These are phyloP conservation scores for Saguinus midas DNA, from an alignment of 2,113 vertebrate species.

Conservation along the genomic window DNA sequence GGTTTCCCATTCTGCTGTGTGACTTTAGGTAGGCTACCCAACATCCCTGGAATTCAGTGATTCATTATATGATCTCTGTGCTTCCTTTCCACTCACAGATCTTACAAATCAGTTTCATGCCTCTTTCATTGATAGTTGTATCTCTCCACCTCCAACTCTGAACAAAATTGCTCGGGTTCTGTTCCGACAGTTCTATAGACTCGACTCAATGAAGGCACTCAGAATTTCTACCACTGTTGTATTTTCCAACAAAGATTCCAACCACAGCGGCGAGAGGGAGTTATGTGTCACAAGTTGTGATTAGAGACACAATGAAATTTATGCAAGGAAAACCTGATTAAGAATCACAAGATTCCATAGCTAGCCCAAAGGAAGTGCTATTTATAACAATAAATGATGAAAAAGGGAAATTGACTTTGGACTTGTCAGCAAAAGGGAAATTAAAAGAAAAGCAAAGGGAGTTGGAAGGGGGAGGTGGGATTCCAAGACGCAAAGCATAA, in stretches of 20 bases:
- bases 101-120: constrained; percentile 3
- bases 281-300: not conserved
- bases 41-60: not conserved
- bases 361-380: not conserved
- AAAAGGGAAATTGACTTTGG: constrained; percentile 8
- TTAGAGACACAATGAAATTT: not conserved
- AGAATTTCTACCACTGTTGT: not conserved
- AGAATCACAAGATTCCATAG: not conserved
- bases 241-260: constrained; percentile 12
- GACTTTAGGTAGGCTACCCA: not conserved
- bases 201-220: not conserved
- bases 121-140: not conserved
- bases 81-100: not conserved
- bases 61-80: not conserved
- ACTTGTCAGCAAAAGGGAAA: not conserved
- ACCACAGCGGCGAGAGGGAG: not conserved
- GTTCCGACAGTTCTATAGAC: not conserved
- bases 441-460: not conserved
- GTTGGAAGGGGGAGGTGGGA: no score
- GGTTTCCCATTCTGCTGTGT: not conserved
- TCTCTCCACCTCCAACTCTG: not conserved
- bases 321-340: not conserved
- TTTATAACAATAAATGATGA: not conserved
- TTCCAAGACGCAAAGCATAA: not conserved
- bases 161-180: not conserved